phyloP scores from a whole-genome alignment of 2,888 invertebrate species.

The Therioaphis trifolii region DNA sequence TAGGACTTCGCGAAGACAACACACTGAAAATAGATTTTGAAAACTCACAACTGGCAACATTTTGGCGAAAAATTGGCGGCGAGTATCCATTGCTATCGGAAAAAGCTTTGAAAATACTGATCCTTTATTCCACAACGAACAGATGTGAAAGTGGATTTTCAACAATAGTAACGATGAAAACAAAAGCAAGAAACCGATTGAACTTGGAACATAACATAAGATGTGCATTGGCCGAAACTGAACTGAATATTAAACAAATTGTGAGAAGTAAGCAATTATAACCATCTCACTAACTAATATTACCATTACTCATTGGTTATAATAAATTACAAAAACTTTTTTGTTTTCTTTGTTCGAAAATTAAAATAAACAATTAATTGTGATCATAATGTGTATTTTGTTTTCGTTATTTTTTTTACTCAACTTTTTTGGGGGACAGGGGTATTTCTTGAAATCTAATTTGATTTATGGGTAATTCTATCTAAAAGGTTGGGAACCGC shows the following conservation, averaged over 20 bases:
- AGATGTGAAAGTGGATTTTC: constrained; percentile 22
- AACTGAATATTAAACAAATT: no score
- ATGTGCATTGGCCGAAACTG: constrained; percentile 11
- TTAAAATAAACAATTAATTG: no score
- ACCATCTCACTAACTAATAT: background rate
- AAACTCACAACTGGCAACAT: background rate
- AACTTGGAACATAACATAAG: constrained; percentile 13
- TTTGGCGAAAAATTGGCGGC: background rate
- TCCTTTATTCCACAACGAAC: constrained; percentile 10
- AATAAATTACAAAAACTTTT: no score
- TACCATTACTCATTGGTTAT: no score
- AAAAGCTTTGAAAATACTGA: constrained; percentile 7
- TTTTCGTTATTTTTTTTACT: no score
- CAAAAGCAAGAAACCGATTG: background rate
- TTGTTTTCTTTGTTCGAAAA: no score
- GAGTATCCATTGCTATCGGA: constrained; percentile 2
- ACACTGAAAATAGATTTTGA: background rate
- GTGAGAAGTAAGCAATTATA: background rate
- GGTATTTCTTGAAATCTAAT: no score
- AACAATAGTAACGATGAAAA: constrained; percentile 18
- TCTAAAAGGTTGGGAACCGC: no score
- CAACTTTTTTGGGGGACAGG: no score
- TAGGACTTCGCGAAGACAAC: constrained; percentile 36
- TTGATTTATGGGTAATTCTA: no score
- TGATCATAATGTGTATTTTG: no score